A percentile compares a stretch with the other conserved stretches of the same genome.
These are phyloP conservation scores for Psilopsiagon aurifrons DNA, from an alignment of 2,113 vertebrate genomes.

Conservation along the genomic window DNA sequence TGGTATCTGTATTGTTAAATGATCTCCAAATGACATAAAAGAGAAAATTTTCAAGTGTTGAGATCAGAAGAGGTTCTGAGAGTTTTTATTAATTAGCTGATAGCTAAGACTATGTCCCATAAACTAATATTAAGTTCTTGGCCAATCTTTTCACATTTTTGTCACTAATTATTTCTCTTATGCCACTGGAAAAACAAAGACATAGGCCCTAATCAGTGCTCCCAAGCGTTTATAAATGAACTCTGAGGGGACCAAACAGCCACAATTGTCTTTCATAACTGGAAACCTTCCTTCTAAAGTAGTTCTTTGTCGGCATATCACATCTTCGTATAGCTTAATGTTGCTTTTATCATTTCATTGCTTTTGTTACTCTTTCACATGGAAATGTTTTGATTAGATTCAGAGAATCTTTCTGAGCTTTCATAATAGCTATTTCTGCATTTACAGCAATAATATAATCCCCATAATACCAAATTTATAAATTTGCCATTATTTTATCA, in stretches of 20 bases:
- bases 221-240: conserved; percentile 30
- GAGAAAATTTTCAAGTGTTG: neutral
- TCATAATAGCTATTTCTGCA: conserved; percentile 20
- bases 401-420: conserved; percentile 41
- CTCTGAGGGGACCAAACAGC: conserved; percentile 2
- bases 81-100: conserved; percentile 12
- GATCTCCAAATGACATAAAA: neutral
- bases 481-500: neutral
- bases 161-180: conserved; percentile 12
- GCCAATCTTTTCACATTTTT: neutral
- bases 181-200: conserved; percentile 4
- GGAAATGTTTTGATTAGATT: conserved; percentile 56
- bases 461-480: neutral
- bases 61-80: neutral
- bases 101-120: neutral
- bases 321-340: conserved; percentile 8
- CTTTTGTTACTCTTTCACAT: conserved; percentile 9
- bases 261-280: neutral
- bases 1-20: neutral
- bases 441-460: conserved; percentile 25
- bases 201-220: neutral
- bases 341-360: conserved; percentile 26
- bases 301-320: conserved; percentile 4
- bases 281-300: neutral
- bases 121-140: neutral